Percentiles rank a stretch among this genome's conserved stretches.
These are phyloP conservation scores for Lampris megalopsis DNA, from an alignment of 2,113 vertebrate genomes.

Conservation along the genomic window DNA sequence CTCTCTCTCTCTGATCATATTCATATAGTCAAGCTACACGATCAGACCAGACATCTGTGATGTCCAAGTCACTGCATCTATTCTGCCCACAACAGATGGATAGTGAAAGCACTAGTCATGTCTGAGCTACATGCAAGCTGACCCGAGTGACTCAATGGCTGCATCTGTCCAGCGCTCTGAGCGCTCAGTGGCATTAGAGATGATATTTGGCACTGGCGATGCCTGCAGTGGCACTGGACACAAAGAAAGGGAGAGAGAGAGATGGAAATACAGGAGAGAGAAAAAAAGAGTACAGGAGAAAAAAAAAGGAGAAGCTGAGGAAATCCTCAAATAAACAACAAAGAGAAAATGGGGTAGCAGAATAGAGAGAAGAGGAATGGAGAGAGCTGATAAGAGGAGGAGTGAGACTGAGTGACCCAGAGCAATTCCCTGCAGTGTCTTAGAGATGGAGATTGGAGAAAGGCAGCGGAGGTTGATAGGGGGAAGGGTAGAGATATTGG, in stretches of 20 bases:
- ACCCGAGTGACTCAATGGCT: slow-evolving; percentile 19
- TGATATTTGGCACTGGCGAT: slow-evolving; percentile 32
- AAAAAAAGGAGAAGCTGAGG: slow-evolving; percentile 37
- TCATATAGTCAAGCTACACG: too few species aligned
- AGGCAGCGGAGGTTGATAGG: background rate
- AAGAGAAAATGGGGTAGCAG: background rate
- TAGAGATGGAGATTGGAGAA: slow-evolving; percentile 19
- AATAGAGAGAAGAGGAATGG: slow-evolving; percentile 51
- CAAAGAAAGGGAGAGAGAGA: slow-evolving; percentile 1
- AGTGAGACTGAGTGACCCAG: slow-evolving; percentile 62
- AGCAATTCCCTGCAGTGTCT: slow-evolving; percentile 51
- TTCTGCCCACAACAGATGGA: background rate
- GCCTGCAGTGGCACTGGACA: slow-evolving; percentile 8
- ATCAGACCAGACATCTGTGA: too few species aligned
- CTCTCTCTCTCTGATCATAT: too few species aligned
- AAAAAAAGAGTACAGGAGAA: background rate
- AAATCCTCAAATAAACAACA: slow-evolving; percentile 24
- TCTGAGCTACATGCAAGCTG: slow-evolving; percentile 21
- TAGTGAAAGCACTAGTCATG: slow-evolving; percentile 48
- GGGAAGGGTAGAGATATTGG: slow-evolving; percentile 45
- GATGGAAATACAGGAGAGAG: slow-evolving; percentile 25
- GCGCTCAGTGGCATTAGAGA: slow-evolving; percentile 20
- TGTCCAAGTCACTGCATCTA: too few species aligned
- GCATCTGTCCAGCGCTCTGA: slow-evolving; percentile 42
- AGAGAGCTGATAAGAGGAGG: slow-evolving; percentile 67